These are phyloP conservation scores for Xiphophorus hellerii DNA, from an alignment of 2,113 vertebrate species.

Conservation along the genomic window DNA sequence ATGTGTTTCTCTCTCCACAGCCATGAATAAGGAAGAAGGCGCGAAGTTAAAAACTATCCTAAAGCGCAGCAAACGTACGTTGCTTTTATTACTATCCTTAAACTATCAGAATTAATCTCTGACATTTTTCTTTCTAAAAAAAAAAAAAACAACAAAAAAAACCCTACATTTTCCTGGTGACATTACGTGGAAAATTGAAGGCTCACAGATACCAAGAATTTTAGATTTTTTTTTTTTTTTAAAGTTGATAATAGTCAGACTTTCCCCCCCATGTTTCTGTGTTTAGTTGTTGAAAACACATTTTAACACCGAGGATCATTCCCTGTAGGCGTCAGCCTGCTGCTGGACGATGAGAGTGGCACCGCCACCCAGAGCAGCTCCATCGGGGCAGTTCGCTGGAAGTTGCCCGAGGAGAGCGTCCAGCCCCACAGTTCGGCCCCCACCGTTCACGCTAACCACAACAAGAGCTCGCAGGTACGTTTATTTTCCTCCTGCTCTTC, in stretches of 20 bases:
- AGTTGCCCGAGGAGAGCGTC: conserved; percentile 52
- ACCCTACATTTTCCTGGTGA: no score
- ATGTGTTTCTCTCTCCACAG: conserved; percentile 9
- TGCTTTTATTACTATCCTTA: background rate
- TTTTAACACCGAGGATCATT: background rate
- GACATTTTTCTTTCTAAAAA: no score
- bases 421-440: conserved; percentile 77
- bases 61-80: conserved; percentile 66
- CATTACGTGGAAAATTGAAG: background rate
- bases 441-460: conserved; percentile 28
- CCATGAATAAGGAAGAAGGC: background rate
- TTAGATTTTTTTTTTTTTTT: no score
- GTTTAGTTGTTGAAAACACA: background rate
- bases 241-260: background rate
- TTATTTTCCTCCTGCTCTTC: background rate
- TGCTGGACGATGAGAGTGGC: conserved; percentile 27
- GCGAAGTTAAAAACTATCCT: conserved; percentile 73
- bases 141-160: no score
- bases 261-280: background rate
- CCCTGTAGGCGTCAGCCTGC: conserved; percentile 12
- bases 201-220: no score
- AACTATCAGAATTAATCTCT: no score
- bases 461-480: conserved; percentile 59
- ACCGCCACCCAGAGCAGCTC: conserved; percentile 72
- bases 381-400: conserved; percentile 75